These are phyloP conservation scores for Telenomus remus DNA, from an alignment of 1,140 invertebrate species.

Conservation along the genomic window DNA sequence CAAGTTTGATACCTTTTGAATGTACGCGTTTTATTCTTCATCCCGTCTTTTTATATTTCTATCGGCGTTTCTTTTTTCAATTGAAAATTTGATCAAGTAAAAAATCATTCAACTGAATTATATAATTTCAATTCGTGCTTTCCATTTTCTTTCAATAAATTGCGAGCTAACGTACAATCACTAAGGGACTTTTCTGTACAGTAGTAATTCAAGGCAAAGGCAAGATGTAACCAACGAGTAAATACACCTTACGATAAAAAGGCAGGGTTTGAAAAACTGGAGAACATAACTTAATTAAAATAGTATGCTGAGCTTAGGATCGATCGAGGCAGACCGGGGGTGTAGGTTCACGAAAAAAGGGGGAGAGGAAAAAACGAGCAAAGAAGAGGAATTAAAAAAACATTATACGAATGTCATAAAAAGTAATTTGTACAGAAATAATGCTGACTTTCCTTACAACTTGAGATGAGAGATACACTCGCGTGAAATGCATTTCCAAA, in stretches of 20 bases:
- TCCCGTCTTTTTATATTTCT: no score
- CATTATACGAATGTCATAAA: conserved; percentile 38
- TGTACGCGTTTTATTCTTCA: no score
- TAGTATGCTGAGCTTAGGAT: neutral
- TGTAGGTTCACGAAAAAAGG: no score
- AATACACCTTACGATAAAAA: conserved; percentile 5
- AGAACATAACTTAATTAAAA: conserved; percentile 4
- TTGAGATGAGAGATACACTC: conserved; percentile 16
- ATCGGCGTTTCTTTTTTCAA: no score
- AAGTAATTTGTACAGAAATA: conserved; percentile 64
- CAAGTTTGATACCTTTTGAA: neutral
- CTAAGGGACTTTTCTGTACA: no score
- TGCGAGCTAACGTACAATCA: no score
- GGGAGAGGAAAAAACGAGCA: no score
- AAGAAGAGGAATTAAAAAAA: conserved; percentile 21
- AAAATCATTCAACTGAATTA: no score
- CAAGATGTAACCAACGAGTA: conserved; percentile 4
- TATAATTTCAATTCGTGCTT: no score
- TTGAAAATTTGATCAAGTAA: no score
- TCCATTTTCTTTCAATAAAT: no score
- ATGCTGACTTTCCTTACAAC: conserved; percentile 44
- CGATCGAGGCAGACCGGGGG: neutral
- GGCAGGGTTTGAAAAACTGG: neutral
- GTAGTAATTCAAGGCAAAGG: neutral
- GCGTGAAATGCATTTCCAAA: conserved; percentile 7